Conservation (phyloP, 2,888 invertebrate species). For the Pristionchus mayeri region DNA sequence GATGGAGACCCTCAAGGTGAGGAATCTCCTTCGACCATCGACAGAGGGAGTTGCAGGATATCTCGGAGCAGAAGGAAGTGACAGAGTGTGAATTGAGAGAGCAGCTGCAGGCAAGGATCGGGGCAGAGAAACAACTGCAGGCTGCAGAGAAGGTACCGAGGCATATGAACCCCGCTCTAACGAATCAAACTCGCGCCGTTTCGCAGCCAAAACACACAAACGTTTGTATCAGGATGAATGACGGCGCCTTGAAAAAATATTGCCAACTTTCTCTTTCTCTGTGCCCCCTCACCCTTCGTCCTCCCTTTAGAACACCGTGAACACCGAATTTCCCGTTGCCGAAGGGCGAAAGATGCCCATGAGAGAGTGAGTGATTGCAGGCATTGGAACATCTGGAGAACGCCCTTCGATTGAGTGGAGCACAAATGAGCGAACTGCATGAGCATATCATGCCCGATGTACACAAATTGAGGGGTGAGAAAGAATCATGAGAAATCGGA, state of each 20-base stretch:
- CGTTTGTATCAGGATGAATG: too few species aligned
- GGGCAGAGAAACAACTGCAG: slow-evolving; percentile 76
- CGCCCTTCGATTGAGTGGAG: slow-evolving; percentile 76
- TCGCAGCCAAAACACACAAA: too few species aligned
- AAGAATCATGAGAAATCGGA: background rate
- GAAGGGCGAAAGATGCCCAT: too few species aligned
- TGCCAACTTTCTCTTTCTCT: too few species aligned
- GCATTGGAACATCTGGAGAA: slow-evolving; percentile 77
- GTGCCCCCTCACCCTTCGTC: too few species aligned
- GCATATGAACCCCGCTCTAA: too few species aligned
- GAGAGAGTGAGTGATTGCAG: too few species aligned
- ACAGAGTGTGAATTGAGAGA: slow-evolving; percentile 78
- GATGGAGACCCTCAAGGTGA: slow-evolving; percentile 77
- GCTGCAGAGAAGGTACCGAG: slow-evolving; percentile 50
- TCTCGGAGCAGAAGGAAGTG: slow-evolving; percentile 78
- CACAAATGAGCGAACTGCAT: slow-evolving; percentile 75
- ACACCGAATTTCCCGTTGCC: too few species aligned
- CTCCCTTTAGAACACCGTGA: too few species aligned
- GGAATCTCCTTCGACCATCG: too few species aligned
- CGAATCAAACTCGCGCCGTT: too few species aligned
- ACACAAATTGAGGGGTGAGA: slow-evolving; percentile 77
- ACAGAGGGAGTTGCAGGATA: slow-evolving; percentile 76
- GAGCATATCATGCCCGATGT: slow-evolving; percentile 79
- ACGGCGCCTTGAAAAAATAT: too few species aligned
- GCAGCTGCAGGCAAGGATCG: slow-evolving; percentile 78